Base-by-base conservation (phyloP, 2,888 invertebrate genomes). In the Seira musarum region DNA sequence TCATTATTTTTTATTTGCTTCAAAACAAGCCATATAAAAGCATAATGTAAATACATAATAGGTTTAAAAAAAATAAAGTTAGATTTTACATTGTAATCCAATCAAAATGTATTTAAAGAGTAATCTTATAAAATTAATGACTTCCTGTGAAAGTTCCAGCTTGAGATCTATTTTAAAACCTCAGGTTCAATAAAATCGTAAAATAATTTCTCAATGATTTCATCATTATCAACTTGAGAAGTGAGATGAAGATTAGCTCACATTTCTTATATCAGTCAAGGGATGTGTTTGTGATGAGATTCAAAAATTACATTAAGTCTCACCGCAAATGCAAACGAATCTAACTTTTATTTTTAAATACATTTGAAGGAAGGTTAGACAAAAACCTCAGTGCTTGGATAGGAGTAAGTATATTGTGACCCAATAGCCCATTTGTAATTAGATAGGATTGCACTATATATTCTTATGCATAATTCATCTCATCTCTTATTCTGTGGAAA, bases 71-170 rank as follows among this genome's bases (percentile, higher is more conserved):
- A n/a, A n/a, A n/a, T n/a, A n/a, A n/a, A n/a, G n/a, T n/a, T n/a
- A n/a, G n/a, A n/a, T n/a, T n/a, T n/a, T n/a, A n/a, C n/a, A n/a
- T n/a, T n/a, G n/a, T n/a, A n/a, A n/a, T n/a, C n/a, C n/a, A n/a
- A n/a, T n/a, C n/a, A n/a, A n/a, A n/a, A n/a, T n/a, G n/a, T n/a
- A n/a, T n/a, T n/a, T n/a, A n/a, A n/a, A n/a, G n/a, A n/a, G 30
- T 30, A 30, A 30, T 25, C 65, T 30, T 17, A 24, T 40, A 65
- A 19, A 30, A n/a, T 8, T 65, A 2, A 19, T 40, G 2, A 22
- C 68, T 68, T 68, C 68, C 68, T 68, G 68, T 68, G 68, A 68
- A 68, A 68, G 68, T 25, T 68, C 68, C 68, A 68, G 68, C 30
- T 30, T n/a, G n/a, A n/a, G n/a, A 3, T 10, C 65, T 65, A n/a